Conservation (phyloP, 92 coral and sea anemone genomes). For the Paragorgia papillata region DNA sequence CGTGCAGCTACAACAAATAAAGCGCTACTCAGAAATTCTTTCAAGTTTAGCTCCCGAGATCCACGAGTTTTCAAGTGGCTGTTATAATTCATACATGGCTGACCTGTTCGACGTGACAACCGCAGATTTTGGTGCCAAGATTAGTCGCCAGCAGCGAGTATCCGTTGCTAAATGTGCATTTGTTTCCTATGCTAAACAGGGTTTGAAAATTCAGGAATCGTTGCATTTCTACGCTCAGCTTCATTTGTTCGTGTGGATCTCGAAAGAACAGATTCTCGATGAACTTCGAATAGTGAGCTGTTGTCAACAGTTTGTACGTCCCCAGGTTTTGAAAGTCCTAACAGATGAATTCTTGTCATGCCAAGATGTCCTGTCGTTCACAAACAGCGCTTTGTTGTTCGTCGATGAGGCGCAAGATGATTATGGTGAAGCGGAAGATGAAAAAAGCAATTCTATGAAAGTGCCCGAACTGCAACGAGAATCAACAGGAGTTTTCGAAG, state of each 20-base stretch:
- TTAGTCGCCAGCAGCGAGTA: neutral
- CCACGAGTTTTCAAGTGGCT: slow-evolving; percentile 44
- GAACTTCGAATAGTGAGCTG: neutral
- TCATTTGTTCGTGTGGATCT: neutral
- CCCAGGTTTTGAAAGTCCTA: neutral
- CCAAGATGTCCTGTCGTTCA: no score
- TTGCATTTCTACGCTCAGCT: neutral
- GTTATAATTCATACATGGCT: slow-evolving; percentile 3
- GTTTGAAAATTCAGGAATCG: neutral
- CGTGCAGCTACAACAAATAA: slow-evolving; percentile 37
- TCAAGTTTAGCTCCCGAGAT: slow-evolving; percentile 67
- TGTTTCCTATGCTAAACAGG: neutral
- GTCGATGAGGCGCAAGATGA: no score
- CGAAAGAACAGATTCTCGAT: neutral
- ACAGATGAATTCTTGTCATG: neutral
- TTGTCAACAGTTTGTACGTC: neutral
- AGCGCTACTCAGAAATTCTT: slow-evolving; percentile 57
- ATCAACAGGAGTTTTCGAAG: neutral
- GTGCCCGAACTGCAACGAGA: neutral
- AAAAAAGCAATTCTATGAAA: neutral
- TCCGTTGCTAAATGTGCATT: neutral
- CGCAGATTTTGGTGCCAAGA: neutral
- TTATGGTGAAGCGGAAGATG: slow-evolving; percentile 3
- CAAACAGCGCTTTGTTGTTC: neutral
- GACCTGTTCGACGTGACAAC: neutral